These are phyloP conservation scores for Parnassius smintheus DNA, from an alignment of 2,888 invertebrate genomes.

Conservation along the genomic window DNA sequence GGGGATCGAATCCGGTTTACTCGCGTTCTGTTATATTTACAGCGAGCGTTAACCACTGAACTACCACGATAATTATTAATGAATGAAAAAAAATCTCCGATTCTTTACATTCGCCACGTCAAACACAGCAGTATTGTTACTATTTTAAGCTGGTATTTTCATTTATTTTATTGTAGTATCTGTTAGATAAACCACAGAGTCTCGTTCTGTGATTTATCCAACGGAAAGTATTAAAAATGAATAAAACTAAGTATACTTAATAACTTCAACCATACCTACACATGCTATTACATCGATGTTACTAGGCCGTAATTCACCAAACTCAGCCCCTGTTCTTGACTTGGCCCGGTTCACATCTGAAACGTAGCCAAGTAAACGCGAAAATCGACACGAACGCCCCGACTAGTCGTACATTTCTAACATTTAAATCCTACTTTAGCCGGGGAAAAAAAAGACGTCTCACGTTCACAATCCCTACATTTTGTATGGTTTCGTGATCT, in stretches of 20 bases:
- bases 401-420: constrained; percentile 31
- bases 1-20: no score
- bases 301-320: constrained; percentile 18
- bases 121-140: no score
- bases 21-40: no score
- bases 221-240: background rate
- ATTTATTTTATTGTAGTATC: no score
- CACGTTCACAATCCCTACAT: constrained; percentile 11
- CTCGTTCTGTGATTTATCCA: no score
- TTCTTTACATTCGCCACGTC: no score
- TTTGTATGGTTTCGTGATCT: constrained; percentile 25
- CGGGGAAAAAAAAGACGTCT: constrained; percentile 20
- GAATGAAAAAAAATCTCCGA: no score
- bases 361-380: constrained; percentile 39
- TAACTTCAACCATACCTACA: constrained; percentile 9
- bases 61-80: no score
- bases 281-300: constrained; percentile 17
- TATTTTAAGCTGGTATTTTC: no score
- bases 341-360: constrained; percentile 33
- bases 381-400: constrained; percentile 33
- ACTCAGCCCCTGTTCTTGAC: constrained; percentile 23
- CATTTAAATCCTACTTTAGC: constrained; percentile 19
- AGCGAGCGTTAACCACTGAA: no score
- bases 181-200: no score
- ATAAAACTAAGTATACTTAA: constrained; percentile 18